phyloP scores from a whole-genome alignment of 2,113 vertebrate genomes.

The Epinephelus fuscoguttatus region DNA sequence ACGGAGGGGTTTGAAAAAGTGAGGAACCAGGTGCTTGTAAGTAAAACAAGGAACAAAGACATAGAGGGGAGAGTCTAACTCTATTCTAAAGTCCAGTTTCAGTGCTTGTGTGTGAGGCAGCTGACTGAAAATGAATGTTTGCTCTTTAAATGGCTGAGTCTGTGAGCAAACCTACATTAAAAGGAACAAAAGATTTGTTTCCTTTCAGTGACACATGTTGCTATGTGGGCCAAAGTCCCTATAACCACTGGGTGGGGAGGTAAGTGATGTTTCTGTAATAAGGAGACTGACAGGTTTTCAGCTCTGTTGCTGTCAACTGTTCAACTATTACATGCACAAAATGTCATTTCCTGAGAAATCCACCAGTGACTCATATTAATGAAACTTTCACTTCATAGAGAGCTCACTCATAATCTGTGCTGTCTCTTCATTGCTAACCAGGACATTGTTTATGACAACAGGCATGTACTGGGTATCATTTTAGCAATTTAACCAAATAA shows the following conservation, averaged over 20 bases:
- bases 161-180: neutral
- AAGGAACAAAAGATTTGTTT: neutral
- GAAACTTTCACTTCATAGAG: neutral
- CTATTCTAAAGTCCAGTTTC: neutral
- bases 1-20: neutral
- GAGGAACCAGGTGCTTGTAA: conserved; percentile 28
- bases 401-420: neutral
- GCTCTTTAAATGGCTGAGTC: neutral
- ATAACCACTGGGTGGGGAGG: neutral
- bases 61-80: neutral
- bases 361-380: neutral
- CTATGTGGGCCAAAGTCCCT: neutral
- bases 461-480: neutral
- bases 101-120: neutral
- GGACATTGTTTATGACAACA: neutral
- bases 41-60: conserved; percentile 13
- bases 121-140: neutral
- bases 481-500: neutral
- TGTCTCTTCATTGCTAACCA: neutral
- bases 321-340: neutral
- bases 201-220: neutral
- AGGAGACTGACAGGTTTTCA: neutral
- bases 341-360: neutral
- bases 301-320: neutral
- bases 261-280: neutral